Evolutionary conservation across 2,113 vertebrate genomes (phyloP), one percentile per base, ranked within the genome.

Genomic region (Nematolebias whitei): DNA sequence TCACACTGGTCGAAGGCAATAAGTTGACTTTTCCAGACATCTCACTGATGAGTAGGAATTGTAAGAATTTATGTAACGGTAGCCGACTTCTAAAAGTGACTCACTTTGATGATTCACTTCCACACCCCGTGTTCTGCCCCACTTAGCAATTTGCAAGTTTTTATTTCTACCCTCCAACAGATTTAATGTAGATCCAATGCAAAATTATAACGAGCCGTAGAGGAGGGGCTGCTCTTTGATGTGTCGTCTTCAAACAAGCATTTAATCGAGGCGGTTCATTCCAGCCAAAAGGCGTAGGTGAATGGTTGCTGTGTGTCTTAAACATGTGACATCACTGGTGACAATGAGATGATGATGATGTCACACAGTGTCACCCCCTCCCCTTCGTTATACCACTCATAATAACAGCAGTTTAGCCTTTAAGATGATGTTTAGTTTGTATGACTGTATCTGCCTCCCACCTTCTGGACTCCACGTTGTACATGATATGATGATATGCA

Each of bases 171-270:
- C 60, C 18, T 15, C 16, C 29, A 35, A 19, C 26, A 45, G 29
- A 38, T 44, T 50, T 47, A 5, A 79, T 71, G n/a, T 40, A 66
- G 53, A 77, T 76, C 67, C 1, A 13, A 63, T 80, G 65, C 58
- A 71, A 40, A 66, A 15, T 54, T 11, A 22, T 71, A 56, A n/a
- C 4, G 57, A 70, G 16, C 41, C 49, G 7, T 3, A 67, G 76
- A 78, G 50, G 18, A 24, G 45, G 0, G 12, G 13, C 35, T 0
- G 3, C 59, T 49, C 63, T 83, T 64, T 83, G 67, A 82, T 79
- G 66, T 40, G 12, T 13, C 10, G n/a, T 12, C 67, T 71, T 83
- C 71, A 79, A 76, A 88, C 45, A 8, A 64, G 29, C 29, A 29
- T 78, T 66, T 79, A 41, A 78, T 74, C 16, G 0, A 47, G 52